Evolutionary conservation across 2,797 vertebrate genomes (phyloP), one percentile per base, ranked within the genome.

Genomic region (Novumbra hubbsi): DNA sequence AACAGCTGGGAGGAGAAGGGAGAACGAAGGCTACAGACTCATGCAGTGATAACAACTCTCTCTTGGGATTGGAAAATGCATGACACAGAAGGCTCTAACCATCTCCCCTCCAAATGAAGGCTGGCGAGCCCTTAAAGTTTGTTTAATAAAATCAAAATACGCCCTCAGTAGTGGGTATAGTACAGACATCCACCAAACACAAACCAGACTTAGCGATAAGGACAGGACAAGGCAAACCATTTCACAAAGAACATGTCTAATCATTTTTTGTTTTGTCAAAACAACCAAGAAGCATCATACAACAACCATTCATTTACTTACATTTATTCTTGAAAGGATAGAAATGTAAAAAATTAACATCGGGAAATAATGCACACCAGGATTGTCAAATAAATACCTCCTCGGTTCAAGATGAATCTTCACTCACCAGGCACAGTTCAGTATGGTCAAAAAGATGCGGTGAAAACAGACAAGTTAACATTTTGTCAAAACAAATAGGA

Each of bases 221-320:
- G 3, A 16, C 70, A 24, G 21, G 21, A 12, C 69, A 70, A 32
- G 63, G 27, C 30, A 63, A 64, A 30, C 27, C 21, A 24, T 19
- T 28, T 6, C 14, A 63, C 50, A 60, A 55, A 67, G 32, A 60
- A 14, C 64, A 62, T 5, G 45, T 63, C 60, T 67, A 70, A 70
- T 70, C 63, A 67, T 66, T 72, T 21, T 32, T 63, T 55, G 75
- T 79, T 62, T 68, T 79, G 50, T 60, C 27, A 27, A 73, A 41
- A 73, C 69, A 41, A 21, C 12, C 48, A 11, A 66, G 17, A 69
- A 38, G n/a, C 9, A 24, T 68, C 24, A 60, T 57, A 34, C 52
- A 16, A 69, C 45, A 14, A 55, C 8, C n/a, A n/a, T 27, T 50
- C 21, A 69, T 57, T 66, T 24, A 65, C 41, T 68, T 69, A 72